phyloP scores from a whole-genome alignment of 2,797 vertebrate species.

The Semotilus atromaculatus region DNA sequence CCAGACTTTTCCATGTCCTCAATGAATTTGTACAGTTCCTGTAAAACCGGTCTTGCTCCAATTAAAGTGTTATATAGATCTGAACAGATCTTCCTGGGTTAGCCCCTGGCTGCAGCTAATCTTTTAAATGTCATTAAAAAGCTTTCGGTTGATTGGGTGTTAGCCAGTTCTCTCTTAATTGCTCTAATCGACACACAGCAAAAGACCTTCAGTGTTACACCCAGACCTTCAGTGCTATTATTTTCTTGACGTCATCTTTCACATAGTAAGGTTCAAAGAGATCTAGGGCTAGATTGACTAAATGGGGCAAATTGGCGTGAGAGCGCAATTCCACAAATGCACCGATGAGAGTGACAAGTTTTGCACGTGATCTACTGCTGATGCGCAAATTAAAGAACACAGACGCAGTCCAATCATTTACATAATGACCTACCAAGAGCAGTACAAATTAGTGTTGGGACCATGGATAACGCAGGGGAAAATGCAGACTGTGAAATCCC shows the following conservation, averaged over 20 bases:
- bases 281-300: background rate
- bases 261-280: background rate
- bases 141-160: background rate
- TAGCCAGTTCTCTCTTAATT: background rate
- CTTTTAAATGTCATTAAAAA: background rate
- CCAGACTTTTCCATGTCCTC: background rate
- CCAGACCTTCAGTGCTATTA: background rate
- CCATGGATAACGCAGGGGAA: too few relatives aligned
- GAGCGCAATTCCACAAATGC: too few relatives aligned
- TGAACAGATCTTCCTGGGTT: background rate
- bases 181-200: background rate
- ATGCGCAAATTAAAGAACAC: too few relatives aligned
- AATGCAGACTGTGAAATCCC: too few relatives aligned
- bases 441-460: too few relatives aligned
- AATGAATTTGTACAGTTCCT: background rate
- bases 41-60: background rate
- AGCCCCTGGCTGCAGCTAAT: background rate
- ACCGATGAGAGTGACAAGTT: too few relatives aligned
- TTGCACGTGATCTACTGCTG: too few relatives aligned
- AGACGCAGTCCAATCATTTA: too few relatives aligned
- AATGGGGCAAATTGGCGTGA: too few relatives aligned
- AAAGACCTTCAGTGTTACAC: background rate
- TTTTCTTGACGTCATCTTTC: background rate
- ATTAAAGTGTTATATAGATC: background rate
- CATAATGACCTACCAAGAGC: too few relatives aligned